Evolutionary conservation across 1,140 invertebrate genomes (phyloP), one percentile per base, ranked within the genome.

Genomic region (Ceratina calcarata): DNA sequence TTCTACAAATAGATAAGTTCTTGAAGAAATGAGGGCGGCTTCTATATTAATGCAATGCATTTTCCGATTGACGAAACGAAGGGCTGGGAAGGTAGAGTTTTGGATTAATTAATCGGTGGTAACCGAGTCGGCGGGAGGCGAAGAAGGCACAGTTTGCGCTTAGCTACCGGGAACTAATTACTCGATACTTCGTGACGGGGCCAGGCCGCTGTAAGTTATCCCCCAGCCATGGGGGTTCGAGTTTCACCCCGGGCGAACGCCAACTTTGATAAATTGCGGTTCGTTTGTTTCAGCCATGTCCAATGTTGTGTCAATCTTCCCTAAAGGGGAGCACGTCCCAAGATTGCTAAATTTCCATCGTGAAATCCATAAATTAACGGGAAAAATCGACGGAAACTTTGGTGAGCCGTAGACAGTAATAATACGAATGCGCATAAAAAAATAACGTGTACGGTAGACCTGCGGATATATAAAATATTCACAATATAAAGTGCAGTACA

Each of bases 221-320:
- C 51, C 62, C 55, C 55, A 45, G 72, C 51, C 60, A 62, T 7
- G 37, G 10, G 10, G 64, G 71, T 72, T 80, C 73, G 71, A 75
- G 37, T 76, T 85, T 64, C 73, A 57, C 82, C 70, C 66, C 70
- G 53, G 68, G 82, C 78, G 80, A 12, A 18, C 20, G 37, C 51
- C 45, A 85, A 84, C 83, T 85, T 73, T 65, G 68, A 85, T 84
- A 85, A 84, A 85, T 74, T 76, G 68, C 69, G 55, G 72, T 69
- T 58, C 78, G 70, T 79, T 84, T 80, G 82, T 84, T 80, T 62
- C 71, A 60, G 20, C 60, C 74, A 22, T 22, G 55, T 24, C 61
- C 71, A 53, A 82, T 68, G 64, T 58, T 32, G 53, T 27, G 64
- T 58, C 64, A 57, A 32, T 82, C 45, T 45, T 22, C 18, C 12